Evolutionary conservation across 2,888 invertebrate species (phyloP).

Genomic region (Masnerella sp.): DNA sequence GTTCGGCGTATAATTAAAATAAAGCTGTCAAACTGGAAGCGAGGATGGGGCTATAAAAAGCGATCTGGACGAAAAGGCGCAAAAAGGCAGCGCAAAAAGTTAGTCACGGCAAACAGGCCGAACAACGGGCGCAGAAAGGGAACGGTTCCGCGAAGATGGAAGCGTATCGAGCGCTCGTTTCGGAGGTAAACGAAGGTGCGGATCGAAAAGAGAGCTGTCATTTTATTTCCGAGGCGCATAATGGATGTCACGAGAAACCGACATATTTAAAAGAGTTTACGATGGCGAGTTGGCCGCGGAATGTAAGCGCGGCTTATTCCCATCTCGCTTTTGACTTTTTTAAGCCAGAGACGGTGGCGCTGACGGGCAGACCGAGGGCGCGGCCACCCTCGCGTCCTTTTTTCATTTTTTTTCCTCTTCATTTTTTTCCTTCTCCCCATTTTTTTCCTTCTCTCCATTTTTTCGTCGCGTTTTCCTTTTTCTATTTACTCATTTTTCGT

Average conservation of each 20-base stretch:
- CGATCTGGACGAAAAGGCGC: neutral
- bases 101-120: constrained; percentile 37
- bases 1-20: constrained; percentile 21
- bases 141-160: constrained; percentile 53
- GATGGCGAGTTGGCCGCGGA: constrained; percentile 63
- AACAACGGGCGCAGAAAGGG: constrained; percentile 39
- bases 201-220: constrained; percentile 57
- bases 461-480: constrained; percentile 56
- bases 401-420: constrained; percentile 50
- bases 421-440: constrained; percentile 46
- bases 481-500: constrained; percentile 63
- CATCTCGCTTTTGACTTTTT: constrained; percentile 65
- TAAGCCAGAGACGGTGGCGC: constrained; percentile 60
- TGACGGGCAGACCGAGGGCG: constrained; percentile 51
- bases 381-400: constrained; percentile 51
- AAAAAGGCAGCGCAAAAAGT: neutral
- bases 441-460: constrained; percentile 14
- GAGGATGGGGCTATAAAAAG: constrained; percentile 13
- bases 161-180: constrained; percentile 64
- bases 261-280: constrained; percentile 69
- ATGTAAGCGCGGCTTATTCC: constrained; percentile 59
- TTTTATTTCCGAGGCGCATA: constrained; percentile 56
- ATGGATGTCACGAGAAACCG: constrained; percentile 61
- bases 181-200: constrained; percentile 64
- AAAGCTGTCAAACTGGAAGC: constrained; percentile 12